These are phyloP conservation scores for Hydrotaea diabolus DNA, from an alignment of 2,888 invertebrate genomes.

Conservation along the genomic window DNA sequence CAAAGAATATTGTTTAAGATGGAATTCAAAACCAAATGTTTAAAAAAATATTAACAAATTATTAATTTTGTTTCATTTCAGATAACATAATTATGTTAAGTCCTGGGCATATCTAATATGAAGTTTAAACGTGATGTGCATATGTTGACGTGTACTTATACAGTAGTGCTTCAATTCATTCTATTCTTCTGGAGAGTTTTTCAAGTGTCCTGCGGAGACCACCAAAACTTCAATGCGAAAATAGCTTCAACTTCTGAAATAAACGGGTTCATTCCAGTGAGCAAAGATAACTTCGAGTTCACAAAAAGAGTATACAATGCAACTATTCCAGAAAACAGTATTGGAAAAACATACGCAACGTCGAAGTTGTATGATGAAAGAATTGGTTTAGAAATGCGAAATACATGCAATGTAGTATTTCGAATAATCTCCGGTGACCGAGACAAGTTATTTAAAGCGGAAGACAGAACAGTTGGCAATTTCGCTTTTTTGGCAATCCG, in stretches of 20 bases:
- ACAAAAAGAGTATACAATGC: slow-evolving; percentile 90
- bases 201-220: slow-evolving; percentile 30
- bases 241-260: not conserved
- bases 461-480: slow-evolving; percentile 93
- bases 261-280: not conserved
- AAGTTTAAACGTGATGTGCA: slow-evolving; percentile 52
- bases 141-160: slow-evolving; percentile 31
- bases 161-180: slow-evolving; percentile 46
- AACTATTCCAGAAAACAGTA: slow-evolving; percentile 94
- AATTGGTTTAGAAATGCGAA: slow-evolving; percentile 88
- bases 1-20: no score
- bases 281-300: slow-evolving; percentile 84
- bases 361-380: slow-evolving; percentile 87
- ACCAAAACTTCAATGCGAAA: slow-evolving; percentile 36
- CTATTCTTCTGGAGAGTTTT: slow-evolving; percentile 40
- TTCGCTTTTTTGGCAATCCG: slow-evolving; percentile 95
- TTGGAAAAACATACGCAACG: slow-evolving; percentile 91
- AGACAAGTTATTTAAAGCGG: slow-evolving; percentile 95
- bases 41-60: not conserved
- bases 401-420: slow-evolving; percentile 86
- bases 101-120: slow-evolving; percentile 56
- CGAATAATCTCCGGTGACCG: slow-evolving; percentile 93
- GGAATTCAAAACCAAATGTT: no score
- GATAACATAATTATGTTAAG: slow-evolving; percentile 55
- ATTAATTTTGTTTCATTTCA: slow-evolving; percentile 33